Evolutionary conservation across 2,797 vertebrate species (phyloP), one percentile per base, ranked within the genome.

Genomic region (Dicrostonyx torquatus): DNA sequence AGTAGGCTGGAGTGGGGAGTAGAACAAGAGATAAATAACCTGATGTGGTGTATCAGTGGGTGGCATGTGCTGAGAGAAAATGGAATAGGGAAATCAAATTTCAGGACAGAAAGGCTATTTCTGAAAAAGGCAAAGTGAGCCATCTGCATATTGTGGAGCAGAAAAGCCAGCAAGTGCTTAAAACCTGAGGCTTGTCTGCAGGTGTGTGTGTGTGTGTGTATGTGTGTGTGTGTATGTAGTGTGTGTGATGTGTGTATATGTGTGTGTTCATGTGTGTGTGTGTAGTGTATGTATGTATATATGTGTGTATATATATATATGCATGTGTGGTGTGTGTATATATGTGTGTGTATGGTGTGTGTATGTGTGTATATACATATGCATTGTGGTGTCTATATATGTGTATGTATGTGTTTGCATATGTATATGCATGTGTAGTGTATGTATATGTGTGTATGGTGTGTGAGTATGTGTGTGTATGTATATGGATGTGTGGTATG

Each of bases 1-100:
- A 1, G 20, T 58, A 58, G 53, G 24, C 24, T 43, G 24, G 8
- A 60, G 55, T 22, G 8, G 0, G 8, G 43, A 34, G 0, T 0
- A 64, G 14, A 48, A 26, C 20, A 7, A 34, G 4, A 55, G 62
- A 73, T 22, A 43, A 37, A 29, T 12, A 22, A 58, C 24, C 26
- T 60, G 22, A 1, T n/a, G 13, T 84, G 4, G 10, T 5, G 0
- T 10, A 11, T 78, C 78, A n/a, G 31, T 14, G 2, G 40, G n/a
- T 45, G 60, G 18, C 55, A 58, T 58, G 55, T 58, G 22, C 55
- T 58, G 55, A 58, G 55, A 45, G 58, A 64, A 83, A 83, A 83
- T 12, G 2, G 40, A 31, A 10, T 4, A 5, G 37, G 34, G 14
- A 48, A 66, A 15, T 78, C 45, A 60, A 6, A 29, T 29, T n/a